Base-by-base conservation (phyloP, 2,113 vertebrate genomes). In the Macquaria australasica region DNA sequence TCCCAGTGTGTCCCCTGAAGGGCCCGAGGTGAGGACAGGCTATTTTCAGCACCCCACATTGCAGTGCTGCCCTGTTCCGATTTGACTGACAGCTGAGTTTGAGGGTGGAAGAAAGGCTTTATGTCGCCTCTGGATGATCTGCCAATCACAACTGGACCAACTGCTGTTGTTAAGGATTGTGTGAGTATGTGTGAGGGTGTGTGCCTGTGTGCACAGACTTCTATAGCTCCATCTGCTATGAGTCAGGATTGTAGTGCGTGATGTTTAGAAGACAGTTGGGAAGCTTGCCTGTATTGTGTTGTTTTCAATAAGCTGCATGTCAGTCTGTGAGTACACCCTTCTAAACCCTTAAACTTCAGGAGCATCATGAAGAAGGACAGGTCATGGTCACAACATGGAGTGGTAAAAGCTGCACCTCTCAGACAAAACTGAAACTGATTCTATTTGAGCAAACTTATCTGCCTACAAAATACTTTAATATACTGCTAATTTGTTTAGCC, bases 71-170 rank as follows among this genome's bases (percentile, higher is more conserved):
- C 85, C 81, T 78, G 79, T 23, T 79, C 50, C 50, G 8, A 39
- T 56, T 37, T 92, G 89, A 94, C 71, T 91, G 93, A 92, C 93
- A 91, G 84, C 78, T 87, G 68, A 62, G 84, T 91, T 86, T 87
- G 89, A 92, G 82, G 79, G 83, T 85, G 75, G 48, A 67, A 82
- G 72, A 91, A 89, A 92, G 84, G 86, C 82, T 89, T 77, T 76
- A 25, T 83, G 85, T 88, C 62, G 74, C 91, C 91, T 88, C 71
- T 74, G 89, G 91, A 91, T 82, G 90, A 88, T 87, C 84, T 90
- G 90, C 82, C 91, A 91, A 79, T 91, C 90, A 93, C 76, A 68
- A 11, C 41, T 11, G 31, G 77, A 86, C 85, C 89, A 1, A 87
- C 84, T 77, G 76, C 81, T 88, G 81, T 45, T 88, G 71, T 81